phyloP scores from a whole-genome alignment of 2,797 vertebrate species.

The Stomatorhinus walkeri region DNA sequence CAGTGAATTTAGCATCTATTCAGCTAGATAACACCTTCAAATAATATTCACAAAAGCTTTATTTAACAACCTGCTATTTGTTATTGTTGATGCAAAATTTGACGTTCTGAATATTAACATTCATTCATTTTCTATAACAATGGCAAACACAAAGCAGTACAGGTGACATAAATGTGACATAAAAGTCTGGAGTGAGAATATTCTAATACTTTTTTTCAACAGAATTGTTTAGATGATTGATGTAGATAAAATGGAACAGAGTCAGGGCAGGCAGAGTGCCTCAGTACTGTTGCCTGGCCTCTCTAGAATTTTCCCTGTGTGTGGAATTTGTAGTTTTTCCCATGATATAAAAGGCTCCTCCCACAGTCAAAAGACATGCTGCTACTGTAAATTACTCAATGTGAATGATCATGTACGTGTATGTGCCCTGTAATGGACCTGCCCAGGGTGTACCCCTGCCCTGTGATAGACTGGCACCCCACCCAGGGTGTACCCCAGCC shows the following conservation, averaged over 20 bases:
- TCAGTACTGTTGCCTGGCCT: neutral
- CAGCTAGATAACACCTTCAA: neutral
- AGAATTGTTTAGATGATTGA: neutral
- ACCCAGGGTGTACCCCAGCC: neutral
- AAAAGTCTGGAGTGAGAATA: neutral
- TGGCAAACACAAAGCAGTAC: neutral
- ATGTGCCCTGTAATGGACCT: neutral
- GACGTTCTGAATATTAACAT: neutral
- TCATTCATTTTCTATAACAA: neutral
- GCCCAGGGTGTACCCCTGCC: neutral
- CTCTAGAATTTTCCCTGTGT: neutral
- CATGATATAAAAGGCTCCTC: neutral
- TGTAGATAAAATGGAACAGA: neutral
- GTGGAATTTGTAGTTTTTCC: neutral
- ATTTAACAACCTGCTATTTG: neutral
- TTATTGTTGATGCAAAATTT: neutral
- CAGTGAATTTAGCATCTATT: neutral
- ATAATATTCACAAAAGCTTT: neutral
- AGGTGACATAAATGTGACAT: neutral
- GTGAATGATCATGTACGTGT: neutral
- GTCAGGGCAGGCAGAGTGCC: neutral
- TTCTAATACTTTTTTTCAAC: neutral
- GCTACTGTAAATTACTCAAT: neutral
- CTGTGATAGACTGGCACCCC: neutral
- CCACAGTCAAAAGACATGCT: neutral